A percentile compares a stretch with the other conserved stretches of the same genome.
Evolutionary conservation across 2,113 vertebrate species (phyloP).

Genomic region (Heterotis niloticus): DNA sequence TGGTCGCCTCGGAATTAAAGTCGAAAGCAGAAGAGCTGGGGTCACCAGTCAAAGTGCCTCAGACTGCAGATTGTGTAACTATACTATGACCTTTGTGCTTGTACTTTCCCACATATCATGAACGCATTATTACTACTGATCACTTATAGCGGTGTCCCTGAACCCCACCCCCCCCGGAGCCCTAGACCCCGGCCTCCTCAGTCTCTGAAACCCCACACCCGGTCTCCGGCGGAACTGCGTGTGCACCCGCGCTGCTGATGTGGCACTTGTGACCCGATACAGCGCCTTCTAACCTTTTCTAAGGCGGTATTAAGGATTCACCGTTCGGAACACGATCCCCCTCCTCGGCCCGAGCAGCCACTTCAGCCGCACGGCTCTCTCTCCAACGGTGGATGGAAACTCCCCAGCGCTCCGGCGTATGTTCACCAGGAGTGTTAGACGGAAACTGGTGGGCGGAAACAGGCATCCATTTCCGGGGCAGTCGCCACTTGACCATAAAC

Average conservation of each 20-base stretch:
- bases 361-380: not conserved
- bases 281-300: too few relatives aligned
- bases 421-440: not conserved
- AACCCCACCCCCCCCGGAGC: too few relatives aligned
- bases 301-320: not conserved
- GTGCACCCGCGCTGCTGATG: not conserved
- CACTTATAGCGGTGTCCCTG: too few relatives aligned
- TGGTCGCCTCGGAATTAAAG: too few relatives aligned
- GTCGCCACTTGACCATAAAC: too few relatives aligned
- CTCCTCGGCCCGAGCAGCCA: not conserved
- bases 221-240: not conserved
- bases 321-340: not conserved
- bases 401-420: not conserved
- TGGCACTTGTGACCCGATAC: not conserved
- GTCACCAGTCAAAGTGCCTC: too few relatives aligned
- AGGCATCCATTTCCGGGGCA: not conserved
- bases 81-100: too few relatives aligned
- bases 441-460: not conserved
- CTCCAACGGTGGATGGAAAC: conserved; percentile 20
- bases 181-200: not conserved
- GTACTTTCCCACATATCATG: too few relatives aligned
- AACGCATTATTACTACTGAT: too few relatives aligned
- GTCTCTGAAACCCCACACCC: not conserved
- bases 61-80: too few relatives aligned
- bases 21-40: too few relatives aligned